A percentile compares a stretch with the other conserved stretches of the same genome.
Evolutionary conservation across 2,797 vertebrate genomes (phyloP).

Genomic region (Enteromius paludinosus): DNA sequence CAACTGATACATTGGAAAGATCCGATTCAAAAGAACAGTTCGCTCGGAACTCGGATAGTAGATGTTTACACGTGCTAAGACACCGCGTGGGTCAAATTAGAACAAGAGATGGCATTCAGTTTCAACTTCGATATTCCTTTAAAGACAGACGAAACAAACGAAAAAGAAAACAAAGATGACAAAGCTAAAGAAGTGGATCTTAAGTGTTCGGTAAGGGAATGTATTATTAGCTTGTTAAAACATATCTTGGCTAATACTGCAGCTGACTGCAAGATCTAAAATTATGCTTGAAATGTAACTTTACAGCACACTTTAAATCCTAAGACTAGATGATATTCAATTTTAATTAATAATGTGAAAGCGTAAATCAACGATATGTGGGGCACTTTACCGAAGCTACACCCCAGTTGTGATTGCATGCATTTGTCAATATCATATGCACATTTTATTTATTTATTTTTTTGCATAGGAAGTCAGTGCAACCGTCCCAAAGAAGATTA

Average conservation of each 20-base stretch:
- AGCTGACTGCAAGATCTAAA: neutral
- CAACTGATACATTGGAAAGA: neutral
- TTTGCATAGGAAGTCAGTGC: constrained; percentile 23
- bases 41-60: neutral
- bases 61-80: constrained; percentile 6
- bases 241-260: constrained; percentile 10
- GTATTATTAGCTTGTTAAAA: neutral
- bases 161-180: constrained; percentile 37
- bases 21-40: constrained; percentile 2
- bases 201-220: constrained; percentile 15
- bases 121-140: constrained; percentile 78
- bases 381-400: neutral
- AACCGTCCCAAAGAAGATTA: constrained; percentile 50
- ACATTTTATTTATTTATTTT: neutral
- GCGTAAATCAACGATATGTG: neutral
- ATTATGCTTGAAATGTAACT: neutral
- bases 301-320: neutral
- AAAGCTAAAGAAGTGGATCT: constrained; percentile 64
- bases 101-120: constrained; percentile 74
- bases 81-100: too few relatives aligned
- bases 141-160: constrained; percentile 46
- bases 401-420: neutral
- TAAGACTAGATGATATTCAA: neutral
- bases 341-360: neutral
- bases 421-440: neutral